Evolutionary conservation across 2,888 invertebrate species (phyloP), one percentile per base, ranked within the genome.

Genomic region (Lamellibrachia columna): DNA sequence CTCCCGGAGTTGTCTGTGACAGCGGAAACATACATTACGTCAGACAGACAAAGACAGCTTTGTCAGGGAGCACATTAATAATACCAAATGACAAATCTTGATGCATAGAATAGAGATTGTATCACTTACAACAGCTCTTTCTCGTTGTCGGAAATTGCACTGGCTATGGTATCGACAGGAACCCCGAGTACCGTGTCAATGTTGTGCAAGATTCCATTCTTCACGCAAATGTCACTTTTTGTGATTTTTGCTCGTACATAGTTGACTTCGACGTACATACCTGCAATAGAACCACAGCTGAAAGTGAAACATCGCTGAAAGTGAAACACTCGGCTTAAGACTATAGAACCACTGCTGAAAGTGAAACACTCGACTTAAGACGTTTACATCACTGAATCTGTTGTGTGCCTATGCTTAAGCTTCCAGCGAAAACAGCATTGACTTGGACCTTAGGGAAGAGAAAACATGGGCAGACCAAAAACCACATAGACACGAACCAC

Each of bases 191-290:
- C 93, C 7, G 93, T 93, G 93, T 95, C 95, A 8, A 95, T 94
- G 91, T 93, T 94, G 92, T 95, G 95, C 7, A 95, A 92, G 53
- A 93, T 92, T 0, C 95, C 95, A 75, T 94, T 95, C 4, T 94
- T 95, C 4, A 94, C 94, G 53, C 95, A 94, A 92, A 99, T 98
- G 96, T 99, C 98, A 0, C 98, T 97, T 94, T 98, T 98, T 58
- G 98, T 97, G 92, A 99, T 98, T 0, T 98, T 98, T 3, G 99
- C 98, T 95, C 98, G 98, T 0, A 99, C 98, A 52, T 99, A 98
- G 15, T 98, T 98, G 2, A 98, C 98, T 96, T 99, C 98, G 0
- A 99, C 98, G 0, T 98, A 98, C 95, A 98, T 97, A 0, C 98
- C 98, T 96, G 94, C 15, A 93, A 93, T 22, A 3, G 15, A 28